Evolutionary conservation across 1,140 invertebrate genomes (phyloP).

Genomic region (Penaeus chinensis): DNA sequence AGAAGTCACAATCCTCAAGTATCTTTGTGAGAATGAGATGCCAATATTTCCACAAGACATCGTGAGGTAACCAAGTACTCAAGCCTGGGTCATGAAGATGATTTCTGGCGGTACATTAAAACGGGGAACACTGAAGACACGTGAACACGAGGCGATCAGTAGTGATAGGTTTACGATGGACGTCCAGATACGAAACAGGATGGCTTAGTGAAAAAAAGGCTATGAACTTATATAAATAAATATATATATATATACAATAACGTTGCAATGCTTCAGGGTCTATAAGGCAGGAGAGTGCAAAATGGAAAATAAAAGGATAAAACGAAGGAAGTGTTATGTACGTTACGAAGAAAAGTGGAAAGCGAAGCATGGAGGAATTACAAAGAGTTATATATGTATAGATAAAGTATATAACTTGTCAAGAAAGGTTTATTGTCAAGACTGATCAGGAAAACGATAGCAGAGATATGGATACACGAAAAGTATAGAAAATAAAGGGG

Average conservation of each 20-base stretch:
- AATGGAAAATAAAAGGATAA: not conserved
- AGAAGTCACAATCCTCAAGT: slow-evolving; percentile 34
- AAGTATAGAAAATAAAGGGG: too few species aligned
- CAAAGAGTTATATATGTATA: not conserved
- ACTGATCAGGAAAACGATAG: too few species aligned
- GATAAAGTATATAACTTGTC: too few species aligned
- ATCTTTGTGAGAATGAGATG: slow-evolving; percentile 17
- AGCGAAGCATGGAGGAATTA: slow-evolving; percentile 6
- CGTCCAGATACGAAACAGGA: slow-evolving; percentile 29
- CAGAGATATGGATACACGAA: too few species aligned
- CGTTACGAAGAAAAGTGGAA: slow-evolving; percentile 4
- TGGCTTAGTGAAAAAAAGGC: slow-evolving; percentile 22
- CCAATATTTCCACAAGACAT: slow-evolving; percentile 25
- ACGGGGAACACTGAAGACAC: slow-evolving; percentile 17
- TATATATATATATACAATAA: too few species aligned
- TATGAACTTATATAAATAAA: too few species aligned
- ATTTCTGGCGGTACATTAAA: not conserved
- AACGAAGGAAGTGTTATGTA: slow-evolving; percentile 11
- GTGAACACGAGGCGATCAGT: not conserved
- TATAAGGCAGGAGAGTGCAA: slow-evolving; percentile 1
- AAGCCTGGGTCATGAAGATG: slow-evolving; percentile 11
- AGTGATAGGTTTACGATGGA: slow-evolving; percentile 18
- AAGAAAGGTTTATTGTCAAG: too few species aligned
- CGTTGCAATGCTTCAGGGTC: too few species aligned
- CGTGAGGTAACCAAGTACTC: not conserved